These are phyloP conservation scores for Datnioides undecimradiatus DNA, from an alignment of 2,113 vertebrate species.

Conservation along the genomic window DNA sequence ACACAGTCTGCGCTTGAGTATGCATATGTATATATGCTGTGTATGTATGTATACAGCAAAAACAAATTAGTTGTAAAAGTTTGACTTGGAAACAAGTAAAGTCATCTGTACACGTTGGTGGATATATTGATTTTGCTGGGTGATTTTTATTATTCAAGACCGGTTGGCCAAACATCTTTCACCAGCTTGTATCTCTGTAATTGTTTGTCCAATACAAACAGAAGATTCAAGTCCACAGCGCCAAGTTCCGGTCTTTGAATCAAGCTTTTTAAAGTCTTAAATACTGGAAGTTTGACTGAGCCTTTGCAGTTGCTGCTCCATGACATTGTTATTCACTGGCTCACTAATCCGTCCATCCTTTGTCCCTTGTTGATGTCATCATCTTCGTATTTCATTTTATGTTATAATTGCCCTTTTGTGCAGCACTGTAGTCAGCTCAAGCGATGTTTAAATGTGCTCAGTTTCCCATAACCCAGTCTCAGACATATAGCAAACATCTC, in stretches of 20 bases:
- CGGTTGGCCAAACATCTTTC: background rate
- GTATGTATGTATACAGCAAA: background rate
- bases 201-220: constrained; percentile 10
- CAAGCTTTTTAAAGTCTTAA: background rate
- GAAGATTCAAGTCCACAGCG: constrained; percentile 1
- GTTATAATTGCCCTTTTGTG: too few relatives aligned
- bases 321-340: too few relatives aligned
- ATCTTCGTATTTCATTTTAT: too few relatives aligned
- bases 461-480: background rate
- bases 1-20: background rate
- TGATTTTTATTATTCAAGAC: background rate
- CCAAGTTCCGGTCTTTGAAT: background rate
- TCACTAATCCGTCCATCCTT: too few relatives aligned
- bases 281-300: too few relatives aligned
- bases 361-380: too few relatives aligned
- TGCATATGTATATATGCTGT: background rate
- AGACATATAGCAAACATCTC: background rate
- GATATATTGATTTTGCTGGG: background rate
- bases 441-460: too few relatives aligned
- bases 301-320: too few relatives aligned
- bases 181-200: background rate
- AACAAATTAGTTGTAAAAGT: background rate
- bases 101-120: background rate
- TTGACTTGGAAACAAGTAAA: background rate
- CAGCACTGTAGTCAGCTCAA: too few relatives aligned